Base-by-base conservation (phyloP, 2,113 vertebrate species). In the Glareola pratincola region DNA sequence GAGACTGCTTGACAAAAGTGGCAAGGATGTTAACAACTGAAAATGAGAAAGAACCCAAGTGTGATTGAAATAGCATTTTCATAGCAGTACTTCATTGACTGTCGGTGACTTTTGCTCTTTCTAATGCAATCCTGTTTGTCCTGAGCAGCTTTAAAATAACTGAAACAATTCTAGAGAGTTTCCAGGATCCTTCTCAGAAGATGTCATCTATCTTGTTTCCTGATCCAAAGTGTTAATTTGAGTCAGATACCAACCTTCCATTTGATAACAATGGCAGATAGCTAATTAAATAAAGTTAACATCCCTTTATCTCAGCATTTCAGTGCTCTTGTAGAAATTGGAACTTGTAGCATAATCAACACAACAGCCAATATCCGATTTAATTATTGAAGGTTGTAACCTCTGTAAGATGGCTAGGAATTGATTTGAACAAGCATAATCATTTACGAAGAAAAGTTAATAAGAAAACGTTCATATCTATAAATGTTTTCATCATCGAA, bases 301-400 rank as follows among this genome's bases (percentile, higher is more conserved):
- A 90, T 92, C 86, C 60, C 76, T 96, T 95, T 94, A 81, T 91
- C 90, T 91, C 76, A 83, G 57, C 71, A 67, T 96, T 97, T 97
- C 94, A 89, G 76, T 94, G 86, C 84, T 95, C 86, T 62, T 71
- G 74, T 85, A 91, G 93, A 88, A 97, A 94, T 50, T 95, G 93
- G 68, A 75, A 95, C 85, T 87, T 69, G 66, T 92, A 85, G 79
- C 86, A 32, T 88, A 85, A 89, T 94, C 72, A 94, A 62, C 68
- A 59, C 79, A 87, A 60, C 60, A 85, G 88, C 94, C 95, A 92
- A 75, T 93, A 86, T 76, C 89, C 6, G 3, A 88, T 97, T 95
- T 95, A 95, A 91, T 97, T 97, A 96, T 73, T 94, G 89, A 96
- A 97, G 94, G 72, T 93, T 96, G 64, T 79, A 96, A 89, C 91